These are phyloP conservation scores for Nesidiocoris tenuis DNA, from an alignment of 2,888 invertebrate species.

Conservation along the genomic window DNA sequence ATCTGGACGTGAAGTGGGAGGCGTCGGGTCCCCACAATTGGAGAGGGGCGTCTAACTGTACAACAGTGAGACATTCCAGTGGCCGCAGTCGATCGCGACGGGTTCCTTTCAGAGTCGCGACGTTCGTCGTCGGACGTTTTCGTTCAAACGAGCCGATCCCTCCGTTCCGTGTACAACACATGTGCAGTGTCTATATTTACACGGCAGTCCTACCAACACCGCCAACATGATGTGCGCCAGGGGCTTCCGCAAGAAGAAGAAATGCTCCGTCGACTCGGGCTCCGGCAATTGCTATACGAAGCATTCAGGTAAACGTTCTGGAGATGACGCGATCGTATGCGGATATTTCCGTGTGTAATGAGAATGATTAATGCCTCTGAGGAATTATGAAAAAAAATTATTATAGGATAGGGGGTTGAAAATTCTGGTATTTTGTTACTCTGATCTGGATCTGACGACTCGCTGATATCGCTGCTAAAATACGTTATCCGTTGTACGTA, in stretches of 20 bases:
- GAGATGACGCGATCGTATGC: neutral
- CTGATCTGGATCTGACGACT: too few species aligned
- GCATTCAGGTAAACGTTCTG: slow-evolving; percentile 34
- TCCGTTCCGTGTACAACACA: slow-evolving; percentile 9
- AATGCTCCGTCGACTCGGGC: slow-evolving; percentile 48
- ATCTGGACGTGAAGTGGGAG: slow-evolving; percentile 2
- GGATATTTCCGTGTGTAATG: too few species aligned
- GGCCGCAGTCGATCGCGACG: slow-evolving; percentile 6
- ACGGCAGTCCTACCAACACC: neutral
- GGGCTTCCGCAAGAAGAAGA: slow-evolving; percentile 50
- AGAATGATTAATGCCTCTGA: too few species aligned
- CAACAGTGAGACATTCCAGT: slow-evolving; percentile 31
- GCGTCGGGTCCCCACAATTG: neutral
- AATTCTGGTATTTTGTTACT: too few species aligned
- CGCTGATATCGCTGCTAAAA: too few species aligned
- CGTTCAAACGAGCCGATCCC: neutral
- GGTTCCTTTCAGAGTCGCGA: neutral
- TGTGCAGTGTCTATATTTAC: slow-evolving; percentile 40
- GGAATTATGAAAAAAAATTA: too few species aligned
- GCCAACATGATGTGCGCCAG: slow-evolving; percentile 49
- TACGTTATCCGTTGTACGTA: too few species aligned
- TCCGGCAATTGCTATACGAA: slow-evolving; percentile 49
- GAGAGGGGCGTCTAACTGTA: slow-evolving; percentile 27
- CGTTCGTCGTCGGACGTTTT: slow-evolving; percentile 7
- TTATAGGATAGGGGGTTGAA: too few species aligned